phyloP scores from a whole-genome alignment of 2,113 vertebrate species.

The Upupa epops region DNA sequence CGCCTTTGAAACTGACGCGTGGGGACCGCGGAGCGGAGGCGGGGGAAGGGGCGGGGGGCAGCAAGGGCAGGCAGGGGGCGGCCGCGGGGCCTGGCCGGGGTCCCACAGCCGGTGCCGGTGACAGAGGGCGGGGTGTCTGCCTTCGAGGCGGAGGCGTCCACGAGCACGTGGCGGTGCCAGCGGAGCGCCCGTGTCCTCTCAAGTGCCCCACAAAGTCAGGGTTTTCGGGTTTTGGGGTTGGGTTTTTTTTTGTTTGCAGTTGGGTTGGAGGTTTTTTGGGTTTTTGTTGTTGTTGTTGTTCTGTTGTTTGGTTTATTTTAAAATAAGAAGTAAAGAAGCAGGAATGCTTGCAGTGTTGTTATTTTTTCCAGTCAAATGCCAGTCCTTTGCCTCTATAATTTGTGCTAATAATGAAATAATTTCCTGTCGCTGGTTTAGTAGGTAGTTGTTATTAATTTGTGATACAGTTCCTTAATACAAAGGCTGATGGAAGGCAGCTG shows the following conservation, averaged over 20 bases:
- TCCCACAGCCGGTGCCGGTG: background rate
- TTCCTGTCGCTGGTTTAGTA: background rate
- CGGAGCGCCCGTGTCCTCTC: background rate
- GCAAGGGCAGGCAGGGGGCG: background rate
- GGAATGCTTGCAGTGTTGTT: background rate
- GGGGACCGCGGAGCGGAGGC: background rate
- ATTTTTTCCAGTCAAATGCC: background rate
- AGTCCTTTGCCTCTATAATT: background rate
- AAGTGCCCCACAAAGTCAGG: background rate
- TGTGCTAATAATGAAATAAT: background rate
- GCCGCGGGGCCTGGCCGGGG: too few relatives aligned
- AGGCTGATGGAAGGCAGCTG: background rate
- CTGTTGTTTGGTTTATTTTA: too few relatives aligned
- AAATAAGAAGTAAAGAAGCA: background rate
- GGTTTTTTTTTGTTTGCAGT: too few relatives aligned
- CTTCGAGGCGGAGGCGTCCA: background rate
- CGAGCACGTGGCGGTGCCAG: background rate
- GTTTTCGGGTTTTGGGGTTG: background rate
- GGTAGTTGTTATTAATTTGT: conserved; percentile 8
- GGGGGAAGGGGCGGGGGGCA: background rate
- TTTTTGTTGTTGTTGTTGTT: too few relatives aligned
- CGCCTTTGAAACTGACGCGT: background rate
- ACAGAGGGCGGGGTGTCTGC: background rate
- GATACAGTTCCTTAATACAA: background rate
- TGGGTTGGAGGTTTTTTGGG: too few relatives aligned